phyloP scores from a whole-genome alignment of 1,140 invertebrate genomes.

The Chironomus tepperi region DNA sequence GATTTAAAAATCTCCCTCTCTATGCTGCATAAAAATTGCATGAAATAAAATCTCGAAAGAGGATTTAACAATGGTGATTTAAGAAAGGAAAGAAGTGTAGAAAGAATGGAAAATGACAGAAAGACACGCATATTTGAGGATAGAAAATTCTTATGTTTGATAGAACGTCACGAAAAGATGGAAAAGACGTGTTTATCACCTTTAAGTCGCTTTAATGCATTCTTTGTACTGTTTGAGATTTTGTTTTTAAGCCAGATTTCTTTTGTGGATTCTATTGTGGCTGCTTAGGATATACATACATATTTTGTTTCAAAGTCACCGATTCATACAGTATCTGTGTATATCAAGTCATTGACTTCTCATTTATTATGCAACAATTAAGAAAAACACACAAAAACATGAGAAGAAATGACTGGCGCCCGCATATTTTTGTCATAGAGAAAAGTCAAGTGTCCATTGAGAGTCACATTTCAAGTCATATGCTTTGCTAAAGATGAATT shows the following conservation, averaged over 20 bases:
- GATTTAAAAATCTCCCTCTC: background rate
- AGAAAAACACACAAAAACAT: no score
- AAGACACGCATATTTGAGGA: background rate
- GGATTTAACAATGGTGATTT: slow-evolving; percentile 16
- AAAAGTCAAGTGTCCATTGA: no score
- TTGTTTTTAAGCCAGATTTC: background rate
- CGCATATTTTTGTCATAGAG: no score
- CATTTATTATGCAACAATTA: no score
- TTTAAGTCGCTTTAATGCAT: slow-evolving; percentile 10
- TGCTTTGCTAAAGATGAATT: no score
- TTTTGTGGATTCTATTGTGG: slow-evolving; percentile 11
- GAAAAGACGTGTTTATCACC: slow-evolving; percentile 6
- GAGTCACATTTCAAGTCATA: no score
- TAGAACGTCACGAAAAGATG: background rate
- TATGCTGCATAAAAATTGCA: background rate
- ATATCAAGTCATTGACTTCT: no score
- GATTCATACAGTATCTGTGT: no score
- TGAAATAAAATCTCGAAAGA: slow-evolving; percentile 12
- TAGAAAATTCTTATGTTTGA: no score
- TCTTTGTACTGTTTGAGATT: background rate
- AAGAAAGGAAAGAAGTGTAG: background rate
- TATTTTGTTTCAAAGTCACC: background rate
- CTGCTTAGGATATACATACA: background rate
- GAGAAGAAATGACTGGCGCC: no score
- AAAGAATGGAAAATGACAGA: background rate